Evolutionary conservation across 2,888 invertebrate species (phyloP).

Genomic region (Rhimphoctona megacephalus): DNA sequence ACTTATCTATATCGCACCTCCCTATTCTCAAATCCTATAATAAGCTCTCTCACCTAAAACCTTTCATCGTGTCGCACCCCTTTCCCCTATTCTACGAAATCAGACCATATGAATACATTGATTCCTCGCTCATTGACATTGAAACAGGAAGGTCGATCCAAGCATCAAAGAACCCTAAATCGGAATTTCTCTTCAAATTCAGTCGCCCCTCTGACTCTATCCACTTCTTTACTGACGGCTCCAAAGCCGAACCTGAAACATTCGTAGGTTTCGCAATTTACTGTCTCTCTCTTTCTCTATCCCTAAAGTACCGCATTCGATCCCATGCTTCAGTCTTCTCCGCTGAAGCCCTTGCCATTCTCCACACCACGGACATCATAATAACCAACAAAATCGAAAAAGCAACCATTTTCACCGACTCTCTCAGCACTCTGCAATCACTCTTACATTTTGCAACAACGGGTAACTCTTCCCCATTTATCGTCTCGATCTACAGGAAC

Average conservation of each 20-base stretch:
- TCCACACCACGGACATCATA: background rate
- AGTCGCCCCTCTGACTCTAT: background rate
- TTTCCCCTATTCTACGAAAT: too few species aligned
- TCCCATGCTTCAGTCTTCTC: slow-evolving; percentile 49
- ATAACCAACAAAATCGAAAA: background rate
- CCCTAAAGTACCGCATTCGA: slow-evolving; percentile 15
- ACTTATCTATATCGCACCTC: too few species aligned
- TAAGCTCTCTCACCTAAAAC: too few species aligned
- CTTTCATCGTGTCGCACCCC: too few species aligned
- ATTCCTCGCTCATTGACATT: too few species aligned
- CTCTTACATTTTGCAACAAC: background rate
- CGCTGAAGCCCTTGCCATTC: too few species aligned
- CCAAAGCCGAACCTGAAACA: slow-evolving; percentile 5
- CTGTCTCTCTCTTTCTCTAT: slow-evolving; percentile 25
- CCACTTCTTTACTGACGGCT: slow-evolving; percentile 64
- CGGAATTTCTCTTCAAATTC: too few species aligned
- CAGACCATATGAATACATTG: too few species aligned
- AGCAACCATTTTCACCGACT: background rate
- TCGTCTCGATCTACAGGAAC: background rate
- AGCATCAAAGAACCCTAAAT: too few species aligned
- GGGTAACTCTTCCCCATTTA: background rate
- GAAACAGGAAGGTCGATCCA: too few species aligned
- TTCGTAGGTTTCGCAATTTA: slow-evolving; percentile 44
- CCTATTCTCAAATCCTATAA: too few species aligned
- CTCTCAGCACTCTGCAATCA: background rate